phyloP scores from a whole-genome alignment of 2,113 vertebrate genomes.

The Channa maculata region DNA sequence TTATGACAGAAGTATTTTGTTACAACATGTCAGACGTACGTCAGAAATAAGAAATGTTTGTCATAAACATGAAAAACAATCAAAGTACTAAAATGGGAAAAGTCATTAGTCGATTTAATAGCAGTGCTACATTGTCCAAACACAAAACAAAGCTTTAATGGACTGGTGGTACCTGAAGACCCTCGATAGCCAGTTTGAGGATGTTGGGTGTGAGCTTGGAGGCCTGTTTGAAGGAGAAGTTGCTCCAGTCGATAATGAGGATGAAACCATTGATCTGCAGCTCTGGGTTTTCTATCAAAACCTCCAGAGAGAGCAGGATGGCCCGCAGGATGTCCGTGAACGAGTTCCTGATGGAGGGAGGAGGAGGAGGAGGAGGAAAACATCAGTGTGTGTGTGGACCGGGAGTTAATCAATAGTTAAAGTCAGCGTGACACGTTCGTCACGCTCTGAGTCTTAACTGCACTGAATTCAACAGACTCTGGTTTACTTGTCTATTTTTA shows the following conservation, averaged over 20 bases:
- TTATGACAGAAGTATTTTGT: too few relatives aligned
- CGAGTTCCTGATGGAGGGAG: conserved; percentile 67
- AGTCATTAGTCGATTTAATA: too few relatives aligned
- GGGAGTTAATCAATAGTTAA: conserved; percentile 34
- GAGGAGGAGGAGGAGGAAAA: not conserved
- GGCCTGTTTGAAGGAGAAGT: conserved; percentile 99
- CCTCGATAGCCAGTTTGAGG: conserved; percentile 96
- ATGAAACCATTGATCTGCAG: conserved; percentile 99
- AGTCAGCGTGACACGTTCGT: not conserved
- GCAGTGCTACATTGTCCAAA: too few relatives aligned
- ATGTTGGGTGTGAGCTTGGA: conserved; percentile 98
- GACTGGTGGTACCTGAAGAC: conserved; percentile 84
- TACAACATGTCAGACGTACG: too few relatives aligned
- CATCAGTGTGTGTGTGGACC: not conserved
- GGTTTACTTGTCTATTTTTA: not conserved
- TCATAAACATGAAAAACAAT: too few relatives aligned
- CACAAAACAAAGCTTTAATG: too few relatives aligned
- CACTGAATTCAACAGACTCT: not conserved
- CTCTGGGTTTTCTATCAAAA: conserved; percentile 97
- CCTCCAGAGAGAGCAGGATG: conserved; percentile 96
- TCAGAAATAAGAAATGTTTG: too few relatives aligned
- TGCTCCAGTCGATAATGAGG: conserved; percentile 99
- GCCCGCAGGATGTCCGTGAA: conserved; percentile 96
- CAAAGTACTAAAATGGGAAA: too few relatives aligned
- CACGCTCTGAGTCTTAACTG: conserved; percentile 16